Conservation (phyloP, 2,888 invertebrate species). For the Atethmia centrago region DNA sequence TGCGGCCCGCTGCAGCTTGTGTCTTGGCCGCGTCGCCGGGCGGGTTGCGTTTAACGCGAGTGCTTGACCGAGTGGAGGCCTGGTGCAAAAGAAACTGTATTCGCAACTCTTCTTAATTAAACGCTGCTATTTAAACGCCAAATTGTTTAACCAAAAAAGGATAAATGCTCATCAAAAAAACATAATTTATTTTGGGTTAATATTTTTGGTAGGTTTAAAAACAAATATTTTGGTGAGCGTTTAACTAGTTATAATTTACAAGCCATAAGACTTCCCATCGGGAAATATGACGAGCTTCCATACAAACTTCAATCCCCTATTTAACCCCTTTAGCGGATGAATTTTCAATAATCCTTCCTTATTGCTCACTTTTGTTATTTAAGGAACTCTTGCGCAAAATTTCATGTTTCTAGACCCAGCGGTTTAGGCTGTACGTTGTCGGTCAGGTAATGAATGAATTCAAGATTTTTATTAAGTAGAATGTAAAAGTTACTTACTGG, state of each 20-base stretch:
- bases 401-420: background rate
- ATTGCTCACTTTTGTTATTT: background rate
- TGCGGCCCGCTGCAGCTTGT: slow-evolving; percentile 37
- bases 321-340: background rate
- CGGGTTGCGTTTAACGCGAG: slow-evolving; percentile 45
- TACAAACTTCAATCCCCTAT: background rate
- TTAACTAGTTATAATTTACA: slow-evolving; percentile 5
- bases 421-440: background rate
- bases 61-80: slow-evolving; percentile 50
- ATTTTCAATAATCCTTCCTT: background rate
- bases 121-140: slow-evolving; percentile 24
- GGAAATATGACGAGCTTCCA: background rate
- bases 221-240: slow-evolving; percentile 11
- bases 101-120: slow-evolving; percentile 41
- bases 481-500: slow-evolving; percentile 91
- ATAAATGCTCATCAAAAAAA: slow-evolving; percentile 24
- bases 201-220: background rate
- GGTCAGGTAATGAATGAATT: background rate
- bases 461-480: background rate
- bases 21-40: slow-evolving; percentile 24
- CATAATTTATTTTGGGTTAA: background rate
- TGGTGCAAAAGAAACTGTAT: slow-evolving; percentile 64
- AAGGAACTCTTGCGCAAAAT: background rate
- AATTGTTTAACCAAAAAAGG: background rate
- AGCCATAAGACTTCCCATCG: background rate